Evolutionary conservation across 2,113 vertebrate species (phyloP), one percentile per base, ranked within the genome.

Genomic region (Pitta sordida): DNA sequence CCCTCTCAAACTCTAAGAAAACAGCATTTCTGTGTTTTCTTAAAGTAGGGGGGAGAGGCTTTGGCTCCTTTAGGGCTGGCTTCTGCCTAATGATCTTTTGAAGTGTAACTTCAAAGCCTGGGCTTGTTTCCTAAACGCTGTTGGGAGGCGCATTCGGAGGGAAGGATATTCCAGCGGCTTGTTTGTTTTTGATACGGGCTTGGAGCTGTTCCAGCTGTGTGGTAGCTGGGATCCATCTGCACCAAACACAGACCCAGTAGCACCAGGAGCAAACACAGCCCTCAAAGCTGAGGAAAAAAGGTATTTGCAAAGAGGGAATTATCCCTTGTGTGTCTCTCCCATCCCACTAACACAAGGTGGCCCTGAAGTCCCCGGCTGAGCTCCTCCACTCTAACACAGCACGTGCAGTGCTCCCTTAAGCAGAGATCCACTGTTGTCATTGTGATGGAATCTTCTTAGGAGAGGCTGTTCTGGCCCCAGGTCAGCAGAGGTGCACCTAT

Each of bases 51-150:
- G 80, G 30, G 56, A 70, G 65, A 65, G 37, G 5, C 34, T 63
- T 93, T 77, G 59, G 52, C 77, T 95, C n/a, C 43, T 84, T 41
- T 41, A 0, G 1, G 58, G 69, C 59, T 91, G 84, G 32, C 84
- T 91, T 79, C 81, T 93, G 84, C 81, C 37, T 81, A 44, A 36
- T 1, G 1, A 26, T 81, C 86, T 92, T 96, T 82, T 93, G 89
- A 94, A 89, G 81, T 89, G 52, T 52, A 69, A 37, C 88, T 91
- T 96, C 93, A 96, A 96, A 93, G 92, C 16, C 0, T 32, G 27
- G 76, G 51, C 83, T 90, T 43, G 80, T 84, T 96, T 88, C 76
- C 91, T 81, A 48, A 58, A 30, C 6, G 1, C 90, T 77, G 82
- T 76, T 19, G 55, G 85, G 71, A 85, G 70, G 78, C 90, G 81